A percentile compares a stretch with the other conserved stretches of the same genome.
phyloP scores from a whole-genome alignment of 2,888 invertebrate genomes.

The Hypselothyrea guttata region DNA sequence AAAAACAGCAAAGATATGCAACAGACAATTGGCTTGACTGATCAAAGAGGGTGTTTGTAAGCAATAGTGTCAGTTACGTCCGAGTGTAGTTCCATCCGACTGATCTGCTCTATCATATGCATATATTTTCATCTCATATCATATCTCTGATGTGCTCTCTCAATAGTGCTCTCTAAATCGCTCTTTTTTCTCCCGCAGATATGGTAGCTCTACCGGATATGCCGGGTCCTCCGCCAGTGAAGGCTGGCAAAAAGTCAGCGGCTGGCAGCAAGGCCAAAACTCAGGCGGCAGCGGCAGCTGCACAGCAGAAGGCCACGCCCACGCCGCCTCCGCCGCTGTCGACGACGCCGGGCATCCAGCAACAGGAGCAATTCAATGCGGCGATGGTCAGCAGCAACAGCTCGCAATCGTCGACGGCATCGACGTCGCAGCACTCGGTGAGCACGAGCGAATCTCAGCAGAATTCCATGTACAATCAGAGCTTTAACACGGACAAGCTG shows the following conservation, averaged over 20 bases:
- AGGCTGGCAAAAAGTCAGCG: constrained; percentile 80
- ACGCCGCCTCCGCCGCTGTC: constrained; percentile 81
- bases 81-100: too few species aligned
- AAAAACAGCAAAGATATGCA: too few species aligned
- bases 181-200: constrained; percentile 19
- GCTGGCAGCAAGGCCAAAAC: constrained; percentile 78
- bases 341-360: constrained; percentile 80
- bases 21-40: too few species aligned
- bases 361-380: constrained; percentile 80
- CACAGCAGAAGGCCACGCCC: constrained; percentile 66
- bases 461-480: constrained; percentile 81
- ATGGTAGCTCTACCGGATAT: constrained; percentile 79
- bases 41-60: too few species aligned
- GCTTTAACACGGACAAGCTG: constrained; percentile 80
- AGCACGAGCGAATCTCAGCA: constrained; percentile 81
- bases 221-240: constrained; percentile 81
- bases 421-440: constrained; percentile 80
- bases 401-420: constrained; percentile 80
- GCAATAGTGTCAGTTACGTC: too few species aligned
- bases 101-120: too few species aligned
- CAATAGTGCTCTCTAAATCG: too few species aligned
- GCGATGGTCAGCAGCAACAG: constrained; percentile 81
- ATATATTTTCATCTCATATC: too few species aligned
- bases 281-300: constrained; percentile 43
- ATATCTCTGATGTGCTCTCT: too few species aligned